Conservation (phyloP, 2,797 vertebrate species). For the Chromobotia macracanthus region DNA sequence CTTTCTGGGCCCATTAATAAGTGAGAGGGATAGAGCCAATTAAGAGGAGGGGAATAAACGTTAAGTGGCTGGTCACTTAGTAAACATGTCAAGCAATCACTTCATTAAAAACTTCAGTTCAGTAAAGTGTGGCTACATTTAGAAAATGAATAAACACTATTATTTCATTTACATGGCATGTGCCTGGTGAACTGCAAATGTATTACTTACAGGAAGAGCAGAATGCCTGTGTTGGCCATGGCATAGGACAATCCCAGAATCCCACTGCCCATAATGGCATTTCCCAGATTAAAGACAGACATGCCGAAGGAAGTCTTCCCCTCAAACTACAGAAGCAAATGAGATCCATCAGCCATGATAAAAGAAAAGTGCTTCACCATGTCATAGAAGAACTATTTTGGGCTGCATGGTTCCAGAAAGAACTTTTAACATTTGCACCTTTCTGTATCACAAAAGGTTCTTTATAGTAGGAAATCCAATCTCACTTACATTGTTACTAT, state of each 20-base stretch:
- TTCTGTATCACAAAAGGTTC: no score
- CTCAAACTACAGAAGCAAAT: slow-evolving; percentile 85
- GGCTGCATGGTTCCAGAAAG: no score
- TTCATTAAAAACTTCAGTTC: neutral
- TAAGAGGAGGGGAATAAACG: slow-evolving; percentile 53
- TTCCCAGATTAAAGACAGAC: slow-evolving; percentile 98
- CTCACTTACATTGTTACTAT: no score
- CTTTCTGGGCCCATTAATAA: slow-evolving; percentile 63
- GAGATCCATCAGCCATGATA: slow-evolving; percentile 26
- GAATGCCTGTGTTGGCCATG: slow-evolving; percentile 96
- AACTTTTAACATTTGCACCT: no score
- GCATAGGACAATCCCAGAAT: slow-evolving; percentile 96
- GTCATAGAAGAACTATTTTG: no score
- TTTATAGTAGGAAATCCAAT: no score
- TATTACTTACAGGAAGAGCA: slow-evolving; percentile 92
- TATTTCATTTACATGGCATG: no score
- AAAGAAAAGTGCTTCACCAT: no score
- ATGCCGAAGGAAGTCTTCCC: slow-evolving; percentile 98
- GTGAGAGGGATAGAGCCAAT: slow-evolving; percentile 23
- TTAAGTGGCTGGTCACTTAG: slow-evolving; percentile 3
- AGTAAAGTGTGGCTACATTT: neutral
- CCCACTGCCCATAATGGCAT: slow-evolving; percentile 98
- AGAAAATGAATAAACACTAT: neutral
- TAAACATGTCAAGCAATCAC: no score
- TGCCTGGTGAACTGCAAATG: no score